Evolutionary conservation across 2,113 vertebrate species (phyloP), one percentile per base, ranked within the genome.

Genomic region (Melospiza georgiana): DNA sequence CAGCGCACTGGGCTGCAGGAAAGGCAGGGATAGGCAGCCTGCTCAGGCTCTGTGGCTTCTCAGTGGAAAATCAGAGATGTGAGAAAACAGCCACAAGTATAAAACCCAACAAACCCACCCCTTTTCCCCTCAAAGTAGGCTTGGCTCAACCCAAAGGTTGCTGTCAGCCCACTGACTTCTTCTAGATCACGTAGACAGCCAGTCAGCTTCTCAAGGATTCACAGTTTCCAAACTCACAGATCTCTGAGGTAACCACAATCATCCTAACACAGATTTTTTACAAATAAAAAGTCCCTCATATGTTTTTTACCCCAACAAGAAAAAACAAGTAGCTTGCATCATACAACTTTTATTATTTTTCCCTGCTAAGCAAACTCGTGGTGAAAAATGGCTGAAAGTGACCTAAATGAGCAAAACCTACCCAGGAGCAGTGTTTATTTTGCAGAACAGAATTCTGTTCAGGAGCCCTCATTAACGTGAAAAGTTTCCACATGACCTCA

Each of bases 401-500:
- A 80, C 62, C 91, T 86, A 90, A 96, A 88, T 2, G 44, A 94
- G 69, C 76, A 72, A 87, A 94, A 96, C 54, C 86, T 87, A 87
- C 69, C 30, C 78, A 90, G 92, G 6, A 93, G 73, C 61, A 72
- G 15, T 69, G 49, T 87, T 89, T 87, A 63, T 87, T 88, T 90
- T 92, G 66, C 73, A 90, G 95, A 94, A 92, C 49, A 78, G n/a
- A 67, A 72, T 78, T n/a, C 44, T 75, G 73, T 73, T 86, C 91
- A 93, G 65, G 44, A 95, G 58, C 43, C 30, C n/a, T 92, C 68
- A 55, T 89, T 90, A 81, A 46, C 52, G 82, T 57, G 57, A 65
- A 84, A 95, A 94, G 76, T 90, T 96, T 95, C 92, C 72, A 0
- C 57, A 92, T 90, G 75, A 96, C 69, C 69, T 93, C 94, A 90